Base-by-base conservation (phyloP, 2,797 vertebrate species). In the Heterohyrax brucei region DNA sequence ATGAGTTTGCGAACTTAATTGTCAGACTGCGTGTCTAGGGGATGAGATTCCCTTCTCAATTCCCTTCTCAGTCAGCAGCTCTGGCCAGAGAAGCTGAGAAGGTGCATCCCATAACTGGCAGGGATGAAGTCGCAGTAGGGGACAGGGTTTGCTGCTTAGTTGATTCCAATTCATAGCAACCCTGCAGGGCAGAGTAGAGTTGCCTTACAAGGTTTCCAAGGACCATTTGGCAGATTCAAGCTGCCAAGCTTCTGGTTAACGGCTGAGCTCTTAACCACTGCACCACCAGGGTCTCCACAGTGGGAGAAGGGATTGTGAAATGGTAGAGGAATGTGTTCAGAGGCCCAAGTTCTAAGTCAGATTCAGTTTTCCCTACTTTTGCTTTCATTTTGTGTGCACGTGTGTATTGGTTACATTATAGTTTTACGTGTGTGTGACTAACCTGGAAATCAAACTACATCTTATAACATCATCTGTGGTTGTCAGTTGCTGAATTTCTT, bases 361-460 rank as follows among this genome's bases (percentile, higher is more conserved):
- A 77, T 64, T 39, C 50, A 3, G 16, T 59, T 80, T 82, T 14
- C 26, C 6, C 68, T 78, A 39, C 13, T 24, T 39, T 70, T 72
- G 68, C 62, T 78, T 85, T 76, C 5, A 39, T 44, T 90, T 39
- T 70, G 30, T 7, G 13, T 8, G 18, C 16, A 28, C 24, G 39
- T 16, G 14, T 14, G 16, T 33, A 8, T 56, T 62, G 5, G 12
- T 77, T 80, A 95, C 66, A 81, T 64, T 76, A 21, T 72, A 53
- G 78, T 21, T 68, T 68, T 68, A 10, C 9, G 26, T 30, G 28
- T 39, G 30, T 59, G 39, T 64, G 73, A 22, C 77, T 87, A 24
- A 81, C 50, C 46, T 81, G 33, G 50, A 93, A 90, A 87, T 91
- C 21, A 78, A 70, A n/a, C 62, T 59, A 14, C 66, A 73, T 84